These are phyloP conservation scores for Pangasius macronema DNA, from an alignment of 2,797 vertebrate genomes.

Conservation along the genomic window DNA sequence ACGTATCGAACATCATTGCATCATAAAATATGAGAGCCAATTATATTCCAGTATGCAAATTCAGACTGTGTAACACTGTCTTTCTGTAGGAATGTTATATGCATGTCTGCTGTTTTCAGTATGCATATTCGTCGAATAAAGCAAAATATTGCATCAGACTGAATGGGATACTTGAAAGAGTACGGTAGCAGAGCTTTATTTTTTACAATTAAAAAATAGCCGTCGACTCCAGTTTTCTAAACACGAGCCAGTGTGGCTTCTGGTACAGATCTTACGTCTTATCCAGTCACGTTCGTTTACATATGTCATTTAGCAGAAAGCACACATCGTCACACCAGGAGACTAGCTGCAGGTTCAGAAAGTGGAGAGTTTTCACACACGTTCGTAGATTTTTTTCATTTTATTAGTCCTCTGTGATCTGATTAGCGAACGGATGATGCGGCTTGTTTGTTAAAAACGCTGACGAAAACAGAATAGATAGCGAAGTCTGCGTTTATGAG, in stretches of 20 bases:
- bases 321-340: background rate
- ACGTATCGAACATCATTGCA: background rate
- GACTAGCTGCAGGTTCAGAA: background rate
- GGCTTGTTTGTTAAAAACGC: background rate
- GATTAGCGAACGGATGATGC: background rate
- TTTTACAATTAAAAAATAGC: background rate
- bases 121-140: background rate
- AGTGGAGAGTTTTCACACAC: background rate
- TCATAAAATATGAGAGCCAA: background rate
- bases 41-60: background rate
- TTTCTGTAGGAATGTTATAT: background rate
- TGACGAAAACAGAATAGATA: background rate
- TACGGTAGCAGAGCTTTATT: background rate
- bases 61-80: background rate
- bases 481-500: background rate
- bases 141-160: background rate
- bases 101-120: background rate
- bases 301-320: background rate
- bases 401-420: background rate
- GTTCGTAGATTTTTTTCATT: background rate
- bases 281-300: background rate
- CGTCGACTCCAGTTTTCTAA: background rate
- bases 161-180: background rate
- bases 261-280: background rate
- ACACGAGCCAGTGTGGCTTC: background rate